A percentile compares a stretch with the other conserved stretches of the same genome.
These are phyloP conservation scores for Chaetophractus vellerosus DNA, from an alignment of 2,797 vertebrate genomes.

Conservation along the genomic window DNA sequence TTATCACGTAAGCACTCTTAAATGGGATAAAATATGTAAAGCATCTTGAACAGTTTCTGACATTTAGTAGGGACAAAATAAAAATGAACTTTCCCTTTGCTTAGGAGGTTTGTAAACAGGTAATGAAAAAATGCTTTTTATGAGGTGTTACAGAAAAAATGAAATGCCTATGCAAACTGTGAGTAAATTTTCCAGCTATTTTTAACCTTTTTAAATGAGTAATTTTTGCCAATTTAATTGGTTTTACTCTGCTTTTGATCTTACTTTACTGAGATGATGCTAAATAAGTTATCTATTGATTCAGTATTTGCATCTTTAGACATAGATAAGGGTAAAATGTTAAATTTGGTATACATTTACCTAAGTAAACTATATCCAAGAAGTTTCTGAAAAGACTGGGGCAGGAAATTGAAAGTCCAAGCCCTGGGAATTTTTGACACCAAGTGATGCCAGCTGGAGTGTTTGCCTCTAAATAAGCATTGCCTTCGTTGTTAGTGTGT, in stretches of 20 bases:
- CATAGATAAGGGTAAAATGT: not conserved
- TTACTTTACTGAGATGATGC: conserved; percentile 18
- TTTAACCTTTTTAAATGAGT: not conserved
- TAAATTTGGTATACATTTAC: not conserved
- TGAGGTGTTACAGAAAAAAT: not conserved
- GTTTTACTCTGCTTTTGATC: not conserved
- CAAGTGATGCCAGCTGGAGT: not conserved
- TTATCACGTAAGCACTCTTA: not conserved
- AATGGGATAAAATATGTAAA: not conserved
- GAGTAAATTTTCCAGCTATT: conserved; percentile 40
- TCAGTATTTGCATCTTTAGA: not conserved
- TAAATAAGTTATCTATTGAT: conserved; percentile 24
- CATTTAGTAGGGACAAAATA: not conserved
- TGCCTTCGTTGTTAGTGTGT: not conserved
- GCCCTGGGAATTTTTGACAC: not conserved
- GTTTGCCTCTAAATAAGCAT: not conserved
- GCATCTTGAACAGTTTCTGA: not conserved
- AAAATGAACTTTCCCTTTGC: not conserved
- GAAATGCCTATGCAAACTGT: not conserved
- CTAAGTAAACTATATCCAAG: not conserved
- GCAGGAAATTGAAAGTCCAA: not conserved
- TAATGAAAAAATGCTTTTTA: not conserved
- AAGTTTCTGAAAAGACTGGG: not conserved
- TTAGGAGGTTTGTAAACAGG: not conserved
- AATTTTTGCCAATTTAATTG: conserved; percentile 31